A percentile compares a stretch with the other conserved stretches of the same genome.
phyloP scores from a whole-genome alignment of 2,113 vertebrate genomes.

The Microtus richardsoni region DNA sequence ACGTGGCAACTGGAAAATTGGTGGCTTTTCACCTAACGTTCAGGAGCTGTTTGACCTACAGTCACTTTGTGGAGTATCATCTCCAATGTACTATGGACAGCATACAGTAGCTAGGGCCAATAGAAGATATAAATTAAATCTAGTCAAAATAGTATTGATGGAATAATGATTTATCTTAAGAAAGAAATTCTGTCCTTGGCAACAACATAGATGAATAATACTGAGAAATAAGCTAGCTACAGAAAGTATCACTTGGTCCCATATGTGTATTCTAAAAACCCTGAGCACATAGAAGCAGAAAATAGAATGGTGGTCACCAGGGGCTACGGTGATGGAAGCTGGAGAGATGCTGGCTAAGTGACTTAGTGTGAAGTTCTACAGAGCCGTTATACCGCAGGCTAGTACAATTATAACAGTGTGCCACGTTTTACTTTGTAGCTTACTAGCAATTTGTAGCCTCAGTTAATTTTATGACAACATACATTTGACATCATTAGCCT shows the following conservation, averaged over 20 bases:
- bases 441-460: not conserved
- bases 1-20: conserved; percentile 80
- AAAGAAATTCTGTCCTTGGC: not conserved
- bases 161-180: not conserved
- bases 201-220: not conserved
- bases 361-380: not conserved
- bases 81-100: not conserved
- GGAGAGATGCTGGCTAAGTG: not conserved
- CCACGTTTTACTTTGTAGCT: not conserved
- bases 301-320: not conserved
- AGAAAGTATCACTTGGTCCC: not conserved
- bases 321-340: not conserved
- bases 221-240: not conserved
- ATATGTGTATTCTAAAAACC: not conserved
- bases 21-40: conserved; percentile 72
- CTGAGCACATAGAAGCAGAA: not conserved
- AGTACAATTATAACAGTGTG: not conserved
- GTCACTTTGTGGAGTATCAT: conserved; percentile 41
- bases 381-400: not conserved
- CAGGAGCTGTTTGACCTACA: conserved; percentile 83
- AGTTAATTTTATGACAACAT: not conserved
- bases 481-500: not conserved
- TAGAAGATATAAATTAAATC: conserved; percentile 31
- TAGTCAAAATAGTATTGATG: not conserved
- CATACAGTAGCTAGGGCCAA: not conserved